phyloP scores from a whole-genome alignment of 2,113 vertebrate genomes.

The Oriolus oriolus region DNA sequence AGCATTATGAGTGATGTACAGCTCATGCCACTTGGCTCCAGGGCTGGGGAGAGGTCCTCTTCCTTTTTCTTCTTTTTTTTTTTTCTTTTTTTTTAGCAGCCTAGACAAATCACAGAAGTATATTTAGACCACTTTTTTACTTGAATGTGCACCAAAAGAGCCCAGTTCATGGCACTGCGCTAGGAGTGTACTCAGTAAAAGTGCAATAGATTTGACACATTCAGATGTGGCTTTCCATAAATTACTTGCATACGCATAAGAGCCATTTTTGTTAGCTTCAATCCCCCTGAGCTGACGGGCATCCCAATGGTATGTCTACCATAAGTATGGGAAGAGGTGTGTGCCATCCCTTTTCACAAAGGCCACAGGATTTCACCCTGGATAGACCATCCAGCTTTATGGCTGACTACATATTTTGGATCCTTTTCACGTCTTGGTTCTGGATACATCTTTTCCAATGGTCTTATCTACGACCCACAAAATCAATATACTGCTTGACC shows the following conservation, averaged over 20 bases:
- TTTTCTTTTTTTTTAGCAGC: not conserved
- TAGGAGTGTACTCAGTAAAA: not conserved
- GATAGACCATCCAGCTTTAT: not conserved
- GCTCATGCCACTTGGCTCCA: not conserved
- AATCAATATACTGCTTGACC: not conserved
- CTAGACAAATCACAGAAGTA: not conserved
- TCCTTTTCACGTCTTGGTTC: not conserved
- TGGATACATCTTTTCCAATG: not conserved
- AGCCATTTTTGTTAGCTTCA: not conserved
- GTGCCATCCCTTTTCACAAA: not conserved
- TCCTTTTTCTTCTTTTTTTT: not conserved
- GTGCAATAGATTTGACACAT: not conserved
- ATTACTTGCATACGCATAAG: not conserved
- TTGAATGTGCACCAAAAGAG: not conserved
- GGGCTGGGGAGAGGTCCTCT: not conserved
- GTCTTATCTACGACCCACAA: not conserved
- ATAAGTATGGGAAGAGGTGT: not conserved
- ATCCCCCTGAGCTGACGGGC: not conserved
- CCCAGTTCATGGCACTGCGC: not conserved
- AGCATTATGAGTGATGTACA: not conserved
- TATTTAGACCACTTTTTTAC: not conserved
- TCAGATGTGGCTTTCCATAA: not conserved
- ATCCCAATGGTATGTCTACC: not conserved
- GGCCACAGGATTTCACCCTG: not conserved
- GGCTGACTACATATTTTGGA: not conserved